A percentile compares a stretch with the other conserved stretches of the same genome.
Evolutionary conservation across 1,140 invertebrate species (phyloP).

Genomic region (Nylanderia fulva): DNA sequence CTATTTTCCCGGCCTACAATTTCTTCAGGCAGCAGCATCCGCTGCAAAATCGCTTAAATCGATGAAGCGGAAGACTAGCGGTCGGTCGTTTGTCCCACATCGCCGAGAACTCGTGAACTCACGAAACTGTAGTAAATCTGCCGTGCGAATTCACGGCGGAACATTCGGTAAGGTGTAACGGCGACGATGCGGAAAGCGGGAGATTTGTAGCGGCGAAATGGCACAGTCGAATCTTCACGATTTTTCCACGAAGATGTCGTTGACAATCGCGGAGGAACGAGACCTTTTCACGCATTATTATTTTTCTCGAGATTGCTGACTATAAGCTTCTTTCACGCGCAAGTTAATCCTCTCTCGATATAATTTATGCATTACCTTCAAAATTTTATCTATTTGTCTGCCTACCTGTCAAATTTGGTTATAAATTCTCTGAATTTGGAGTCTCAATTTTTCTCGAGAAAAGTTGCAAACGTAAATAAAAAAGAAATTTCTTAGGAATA

Average conservation of each 20-base stretch:
- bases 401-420: neutral
- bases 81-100: slow-evolving; percentile 27
- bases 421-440: neutral
- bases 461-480: neutral
- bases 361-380: neutral
- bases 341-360: no score
- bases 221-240: slow-evolving; percentile 2
- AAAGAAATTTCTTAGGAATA: neutral
- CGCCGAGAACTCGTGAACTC: slow-evolving; percentile 12
- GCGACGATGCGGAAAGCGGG: neutral
- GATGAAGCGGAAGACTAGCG: slow-evolving; percentile 36
- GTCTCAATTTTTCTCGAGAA: neutral
- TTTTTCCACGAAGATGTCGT: slow-evolving; percentile 10
- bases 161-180: slow-evolving; percentile 38
- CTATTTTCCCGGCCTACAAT: slow-evolving; percentile 26
- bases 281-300: slow-evolving; percentile 18
- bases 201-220: slow-evolving; percentile 13
- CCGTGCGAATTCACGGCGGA: neutral
- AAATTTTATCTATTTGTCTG: neutral
- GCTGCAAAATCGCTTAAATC: slow-evolving; percentile 49
- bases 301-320: neutral
- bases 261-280: neutral
- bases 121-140: slow-evolving; percentile 4
- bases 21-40: neutral
- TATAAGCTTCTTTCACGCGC: no score